Evolutionary conservation across 2,797 vertebrate genomes (phyloP), one percentile per base, ranked within the genome.

Genomic region (Sus cebifrons): DNA sequence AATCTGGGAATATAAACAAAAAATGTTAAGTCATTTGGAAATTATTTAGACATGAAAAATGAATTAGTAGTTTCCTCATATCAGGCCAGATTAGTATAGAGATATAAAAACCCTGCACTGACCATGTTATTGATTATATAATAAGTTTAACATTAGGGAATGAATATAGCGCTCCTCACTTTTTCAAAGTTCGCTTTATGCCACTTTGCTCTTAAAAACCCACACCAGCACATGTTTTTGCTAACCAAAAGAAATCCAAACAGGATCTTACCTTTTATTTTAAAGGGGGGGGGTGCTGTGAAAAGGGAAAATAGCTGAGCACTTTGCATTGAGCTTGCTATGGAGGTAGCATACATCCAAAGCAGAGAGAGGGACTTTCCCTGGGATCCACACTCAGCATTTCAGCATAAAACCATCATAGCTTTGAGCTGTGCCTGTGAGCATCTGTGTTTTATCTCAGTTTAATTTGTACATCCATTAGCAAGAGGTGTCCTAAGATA

Each of bases 1-100:
- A 95, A 92, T 89, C 68, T 95, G 67, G 32, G 79, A 97, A 79
- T 79, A 74, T 77, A 96, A 96, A 95, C 73, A 90, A 95, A 96
- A 96, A 97, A 88, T 82, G 52, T n/a, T 92, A 81, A 89, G 73
- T 90, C 81, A 87, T 68, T 91, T 62, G 21, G 60, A 97, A 86
- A 88, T 92, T 82, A 88, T 94, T 81, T 94, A 90, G 52, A 93
- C 4, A 58, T 78, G 49, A 92, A 86, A 89, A 97, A 87, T 78
- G 21, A 29, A 75, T 68, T 67, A 78, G 52, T 93, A 94, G 67
- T 62, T 86, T 88, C 40, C 32, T 94, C 10, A 13, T 68, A 86
- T 82, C 83, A 68, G 49, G 16, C 8, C n/a, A 86, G 65, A 56
- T 65, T 64, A 89, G 16, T 9, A 5, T 78, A 74, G 40, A 79